phyloP scores from a whole-genome alignment of 2,113 vertebrate genomes.

The Aix galericulata region DNA sequence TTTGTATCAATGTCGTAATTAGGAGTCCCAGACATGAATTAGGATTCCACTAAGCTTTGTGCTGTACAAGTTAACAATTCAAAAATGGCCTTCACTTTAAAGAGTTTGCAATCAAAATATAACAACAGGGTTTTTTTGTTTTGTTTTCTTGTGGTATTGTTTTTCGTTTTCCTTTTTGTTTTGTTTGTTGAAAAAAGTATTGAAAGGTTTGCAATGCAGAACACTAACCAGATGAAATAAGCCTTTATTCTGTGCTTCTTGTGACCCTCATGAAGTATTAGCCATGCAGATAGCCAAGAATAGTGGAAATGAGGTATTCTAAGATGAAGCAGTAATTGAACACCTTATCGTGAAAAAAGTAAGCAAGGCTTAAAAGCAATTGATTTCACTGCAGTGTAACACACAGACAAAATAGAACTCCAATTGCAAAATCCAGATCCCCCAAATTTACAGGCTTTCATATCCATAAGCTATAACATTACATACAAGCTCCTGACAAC shows the following conservation, averaged over 20 bases:
- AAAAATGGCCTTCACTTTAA: not conserved
- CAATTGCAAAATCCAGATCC: not conserved
- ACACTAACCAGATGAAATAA: not conserved
- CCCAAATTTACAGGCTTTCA: not conserved
- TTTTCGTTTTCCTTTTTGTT: not conserved
- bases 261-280: not conserved
- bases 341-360: not conserved
- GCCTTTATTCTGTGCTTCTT: not conserved
- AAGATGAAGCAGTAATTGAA: not conserved
- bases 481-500: not conserved
- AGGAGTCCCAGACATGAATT: not conserved
- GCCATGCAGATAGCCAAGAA: not conserved
- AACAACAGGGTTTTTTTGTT: not conserved
- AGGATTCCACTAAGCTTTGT: not conserved
- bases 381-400: not conserved
- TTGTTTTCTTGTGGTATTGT: not conserved
- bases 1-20: not conserved
- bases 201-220: not conserved
- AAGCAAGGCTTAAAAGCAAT: not conserved
- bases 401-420: not conserved
- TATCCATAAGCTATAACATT: not conserved
- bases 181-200: too few species aligned
- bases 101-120: not conserved
- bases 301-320: not conserved
- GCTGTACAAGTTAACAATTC: not conserved